These are phyloP conservation scores for Nilaparvata lugens DNA, from an alignment of 1,140 invertebrate genomes.

Conservation along the genomic window DNA sequence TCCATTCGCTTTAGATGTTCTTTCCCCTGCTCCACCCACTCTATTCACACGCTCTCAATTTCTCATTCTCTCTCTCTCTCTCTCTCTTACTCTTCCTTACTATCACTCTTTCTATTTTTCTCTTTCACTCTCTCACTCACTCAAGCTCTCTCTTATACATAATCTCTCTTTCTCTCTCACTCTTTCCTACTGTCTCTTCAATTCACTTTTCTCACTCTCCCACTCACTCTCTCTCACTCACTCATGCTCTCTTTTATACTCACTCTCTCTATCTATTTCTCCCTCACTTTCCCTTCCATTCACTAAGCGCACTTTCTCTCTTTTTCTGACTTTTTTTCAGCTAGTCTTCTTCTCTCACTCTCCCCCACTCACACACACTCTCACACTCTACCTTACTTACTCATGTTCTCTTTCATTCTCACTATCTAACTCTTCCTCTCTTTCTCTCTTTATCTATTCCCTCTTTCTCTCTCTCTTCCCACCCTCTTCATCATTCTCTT, in stretches of 20 bases:
- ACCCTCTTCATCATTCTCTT: too few relatives aligned
- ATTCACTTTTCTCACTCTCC: slow-evolving; percentile 3
- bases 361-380: background rate
- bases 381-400: background rate
- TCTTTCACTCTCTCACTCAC: slow-evolving; percentile 4
- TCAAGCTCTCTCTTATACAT: background rate
- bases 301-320: too few relatives aligned
- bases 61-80: background rate
- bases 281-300: background rate
- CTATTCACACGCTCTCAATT: background rate
- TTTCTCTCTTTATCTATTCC: too few relatives aligned
- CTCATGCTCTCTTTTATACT: background rate
- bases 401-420: too few relatives aligned
- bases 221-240: slow-evolving; percentile 1
- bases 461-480: too few relatives aligned
- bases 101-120: background rate
- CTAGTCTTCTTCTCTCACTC: too few relatives aligned
- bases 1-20: too few relatives aligned
- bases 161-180: background rate
- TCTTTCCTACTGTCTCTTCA: background rate
- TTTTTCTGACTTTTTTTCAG: too few relatives aligned
- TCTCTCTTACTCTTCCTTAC: background rate
- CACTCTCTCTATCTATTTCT: background rate
- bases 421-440: too few relatives aligned
- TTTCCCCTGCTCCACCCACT: background rate